Conservation (phyloP, 1,140 invertebrate genomes). For the Parasteatoda tepidariorum region DNA sequence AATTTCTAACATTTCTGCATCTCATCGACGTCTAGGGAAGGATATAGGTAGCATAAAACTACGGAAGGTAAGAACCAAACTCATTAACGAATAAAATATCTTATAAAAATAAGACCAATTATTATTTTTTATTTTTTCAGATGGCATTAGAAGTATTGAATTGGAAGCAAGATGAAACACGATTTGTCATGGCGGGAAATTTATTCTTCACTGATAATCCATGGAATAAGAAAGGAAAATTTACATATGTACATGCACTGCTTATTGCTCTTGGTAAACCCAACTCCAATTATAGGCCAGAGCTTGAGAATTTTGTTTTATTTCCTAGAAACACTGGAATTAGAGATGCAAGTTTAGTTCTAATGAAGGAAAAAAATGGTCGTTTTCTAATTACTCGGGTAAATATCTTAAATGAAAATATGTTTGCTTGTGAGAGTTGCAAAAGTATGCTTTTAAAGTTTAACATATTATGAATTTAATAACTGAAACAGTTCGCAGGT, state of each 20-base stretch:
- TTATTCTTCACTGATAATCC: conserved; percentile 84
- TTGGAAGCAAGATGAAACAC: conserved; percentile 88
- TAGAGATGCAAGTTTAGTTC: conserved; percentile 85
- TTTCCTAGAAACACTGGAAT: conserved; percentile 78
- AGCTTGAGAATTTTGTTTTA: conserved; percentile 33
- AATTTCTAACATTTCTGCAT: conserved; percentile 81
- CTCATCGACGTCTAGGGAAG: conserved; percentile 69
- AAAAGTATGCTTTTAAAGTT: too few relatives aligned
- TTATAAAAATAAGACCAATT: background rate
- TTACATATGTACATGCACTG: conserved; percentile 86
- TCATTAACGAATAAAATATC: conserved; percentile 72
- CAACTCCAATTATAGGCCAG: conserved; percentile 50
- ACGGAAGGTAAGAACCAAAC: conserved; percentile 74
- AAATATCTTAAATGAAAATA: too few relatives aligned
- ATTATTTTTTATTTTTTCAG: conserved; percentile 67
- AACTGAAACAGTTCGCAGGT: too few relatives aligned
- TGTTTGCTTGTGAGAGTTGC: too few relatives aligned
- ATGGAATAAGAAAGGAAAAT: conserved; percentile 71
- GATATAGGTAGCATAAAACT: conserved; percentile 89
- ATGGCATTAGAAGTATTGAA: conserved; percentile 92
- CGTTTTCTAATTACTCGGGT: conserved; percentile 85
- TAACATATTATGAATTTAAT: too few relatives aligned
- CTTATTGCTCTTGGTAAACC: conserved; percentile 76
- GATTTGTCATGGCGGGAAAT: conserved; percentile 87
- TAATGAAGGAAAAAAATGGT: conserved; percentile 90